These are phyloP conservation scores for Vulpes vulpes DNA, from an alignment of 2,113 vertebrate genomes.

Conservation along the genomic window DNA sequence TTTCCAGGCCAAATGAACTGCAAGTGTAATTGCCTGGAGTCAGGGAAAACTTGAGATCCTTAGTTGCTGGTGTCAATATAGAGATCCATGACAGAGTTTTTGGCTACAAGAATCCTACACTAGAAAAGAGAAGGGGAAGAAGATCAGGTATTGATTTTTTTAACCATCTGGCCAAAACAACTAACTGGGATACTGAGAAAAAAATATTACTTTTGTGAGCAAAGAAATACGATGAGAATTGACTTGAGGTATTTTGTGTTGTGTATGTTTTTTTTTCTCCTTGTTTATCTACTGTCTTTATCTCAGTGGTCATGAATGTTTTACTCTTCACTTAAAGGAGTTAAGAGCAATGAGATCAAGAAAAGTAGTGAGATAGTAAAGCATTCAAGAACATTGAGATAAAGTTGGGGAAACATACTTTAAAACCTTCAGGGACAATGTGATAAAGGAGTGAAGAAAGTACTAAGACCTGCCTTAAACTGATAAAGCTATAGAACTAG, in stretches of 20 bases:
- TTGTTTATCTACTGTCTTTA: background rate
- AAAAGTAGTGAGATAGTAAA: slow-evolving; percentile 46
- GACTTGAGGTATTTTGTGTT: slow-evolving; percentile 1
- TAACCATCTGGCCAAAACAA: background rate
- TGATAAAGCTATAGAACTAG: background rate
- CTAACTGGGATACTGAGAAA: background rate
- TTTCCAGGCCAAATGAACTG: background rate
- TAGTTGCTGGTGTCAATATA: background rate
- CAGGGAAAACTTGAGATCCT: background rate
- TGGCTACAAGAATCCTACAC: background rate
- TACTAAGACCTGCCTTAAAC: background rate
- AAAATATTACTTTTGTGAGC: background rate
- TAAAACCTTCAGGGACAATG: slow-evolving; percentile 50
- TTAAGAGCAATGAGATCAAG: slow-evolving; percentile 28
- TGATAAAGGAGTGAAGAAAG: slow-evolving; percentile 38
- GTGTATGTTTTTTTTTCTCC: background rate
- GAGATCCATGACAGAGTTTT: background rate
- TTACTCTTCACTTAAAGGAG: slow-evolving; percentile 40
- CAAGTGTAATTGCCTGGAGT: background rate
- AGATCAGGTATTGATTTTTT: background rate
- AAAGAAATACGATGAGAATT: background rate
- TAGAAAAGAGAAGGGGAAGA: background rate
- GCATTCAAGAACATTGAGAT: slow-evolving; percentile 6
- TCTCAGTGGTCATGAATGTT: slow-evolving; percentile 31
- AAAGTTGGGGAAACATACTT: slow-evolving; percentile 26